phyloP scores from a whole-genome alignment of 2,797 vertebrate genomes.

The Siniperca obscura region DNA sequence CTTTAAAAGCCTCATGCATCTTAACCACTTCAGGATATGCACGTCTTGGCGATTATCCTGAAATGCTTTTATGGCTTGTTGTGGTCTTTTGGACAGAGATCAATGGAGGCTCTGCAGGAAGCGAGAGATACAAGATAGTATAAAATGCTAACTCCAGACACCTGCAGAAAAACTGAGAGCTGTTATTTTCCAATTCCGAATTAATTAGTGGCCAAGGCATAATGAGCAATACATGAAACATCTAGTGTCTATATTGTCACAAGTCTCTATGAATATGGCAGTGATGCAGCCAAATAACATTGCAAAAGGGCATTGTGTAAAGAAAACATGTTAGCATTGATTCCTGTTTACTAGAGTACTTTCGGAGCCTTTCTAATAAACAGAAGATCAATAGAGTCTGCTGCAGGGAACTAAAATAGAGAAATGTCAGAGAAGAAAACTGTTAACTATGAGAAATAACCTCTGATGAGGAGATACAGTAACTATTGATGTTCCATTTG shows the following conservation, averaged over 20 bases:
- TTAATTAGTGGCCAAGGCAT: slow-evolving; percentile 35
- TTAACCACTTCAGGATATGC: slow-evolving; percentile 72
- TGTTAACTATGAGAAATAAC: slow-evolving; percentile 35
- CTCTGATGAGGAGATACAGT: not conserved
- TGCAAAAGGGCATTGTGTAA: slow-evolving; percentile 48
- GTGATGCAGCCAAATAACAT: slow-evolving; percentile 57
- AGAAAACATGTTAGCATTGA: slow-evolving; percentile 81
- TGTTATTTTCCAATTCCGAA: slow-evolving; percentile 40
- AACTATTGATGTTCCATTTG: slow-evolving; percentile 39
- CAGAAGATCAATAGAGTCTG: slow-evolving; percentile 71
- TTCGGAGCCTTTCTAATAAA: slow-evolving; percentile 67
- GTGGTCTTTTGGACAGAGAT: slow-evolving; percentile 72
- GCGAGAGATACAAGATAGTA: slow-evolving; percentile 61
- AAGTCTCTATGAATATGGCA: slow-evolving; percentile 30
- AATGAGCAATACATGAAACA: slow-evolving; percentile 8
- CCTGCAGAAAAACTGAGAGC: slow-evolving; percentile 45
- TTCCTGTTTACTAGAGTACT: slow-evolving; percentile 75
- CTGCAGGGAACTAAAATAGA: slow-evolving; percentile 56
- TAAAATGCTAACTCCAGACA: slow-evolving; percentile 69
- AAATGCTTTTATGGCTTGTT: slow-evolving; percentile 77
- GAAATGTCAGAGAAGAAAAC: slow-evolving; percentile 53
- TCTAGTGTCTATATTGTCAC: not conserved
- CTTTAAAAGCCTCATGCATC: slow-evolving; percentile 72
- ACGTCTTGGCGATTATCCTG: slow-evolving; percentile 75
- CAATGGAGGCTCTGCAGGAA: slow-evolving; percentile 63